Base-by-base conservation (phyloP, 2,888 invertebrate species). In the Agrochola lychnidis region DNA sequence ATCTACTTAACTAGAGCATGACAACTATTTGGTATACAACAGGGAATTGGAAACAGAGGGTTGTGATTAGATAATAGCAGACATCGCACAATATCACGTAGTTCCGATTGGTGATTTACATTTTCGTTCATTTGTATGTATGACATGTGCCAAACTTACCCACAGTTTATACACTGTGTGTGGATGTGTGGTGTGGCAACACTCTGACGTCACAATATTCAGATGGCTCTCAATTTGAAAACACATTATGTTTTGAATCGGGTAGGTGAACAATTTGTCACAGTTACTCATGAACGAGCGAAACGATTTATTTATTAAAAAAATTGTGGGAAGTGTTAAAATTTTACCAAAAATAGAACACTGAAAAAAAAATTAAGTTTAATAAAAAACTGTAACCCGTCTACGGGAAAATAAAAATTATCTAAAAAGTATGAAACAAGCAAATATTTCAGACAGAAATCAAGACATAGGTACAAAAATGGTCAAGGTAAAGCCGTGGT, bases 21-120 rank as follows among this genome's bases (percentile, higher is more conserved):
- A 22, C 7, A 51, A 62, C 7, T 36, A 16, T 42, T 22, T 70
- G 4, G 42, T 22, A 56, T n/a, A 42, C n/a, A 30, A 56, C 25
- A 42, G 30, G 56, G 25, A 69, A 36, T 25, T 40, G 9, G 4
- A 22, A 74, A 45, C 9, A 16, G 22, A 57, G 7, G 56, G 2
- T 22, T 36, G 2, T 63, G 36, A 63, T 45, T 25, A 36, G 53
- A 4, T 4, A 2, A 45, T 36, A 42, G 14, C 16, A 42, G 3
- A 12, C 3, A 45, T 12, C 2, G 16, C n/a, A 10, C 45, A 25
- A 53, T 22, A 19, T 4, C 22, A 30, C 57, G 9, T 10, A 53
- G 62, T 36, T 36, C 14, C 14, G 36, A 74, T 63, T 48, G 45
- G 10, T 48, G 56, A 76, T 76, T 76, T 76, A 59, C 66, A 67